Evolutionary conservation across 2,797 vertebrate genomes (phyloP).

Genomic region (Lepilemur ruficaudatus): DNA sequence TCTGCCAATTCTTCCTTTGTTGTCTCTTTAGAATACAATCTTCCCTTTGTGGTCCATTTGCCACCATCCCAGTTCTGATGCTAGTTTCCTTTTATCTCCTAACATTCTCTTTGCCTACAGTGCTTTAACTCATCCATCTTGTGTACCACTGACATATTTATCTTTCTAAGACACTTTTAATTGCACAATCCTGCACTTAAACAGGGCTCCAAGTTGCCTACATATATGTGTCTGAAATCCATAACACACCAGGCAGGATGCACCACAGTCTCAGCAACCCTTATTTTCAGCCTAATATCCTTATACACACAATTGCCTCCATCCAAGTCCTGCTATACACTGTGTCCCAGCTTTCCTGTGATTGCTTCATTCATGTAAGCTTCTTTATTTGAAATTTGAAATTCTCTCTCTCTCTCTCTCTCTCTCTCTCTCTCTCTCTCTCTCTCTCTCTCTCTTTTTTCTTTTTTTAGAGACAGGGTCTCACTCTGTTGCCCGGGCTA

Average conservation of each 20-base stretch:
- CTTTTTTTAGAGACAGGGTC: neutral
- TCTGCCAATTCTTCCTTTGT: neutral
- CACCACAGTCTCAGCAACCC: neutral
- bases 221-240: neutral
- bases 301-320: neutral
- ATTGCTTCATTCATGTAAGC: neutral
- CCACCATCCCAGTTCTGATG: neutral
- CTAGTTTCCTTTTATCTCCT: neutral
- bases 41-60: neutral
- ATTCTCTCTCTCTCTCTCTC: neutral
- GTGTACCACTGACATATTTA: neutral
- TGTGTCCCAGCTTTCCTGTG: neutral
- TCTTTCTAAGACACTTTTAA: neutral
- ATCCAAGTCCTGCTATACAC: neutral
- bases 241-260: neutral
- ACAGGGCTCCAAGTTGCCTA: neutral
- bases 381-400: neutral
- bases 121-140: neutral
- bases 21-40: neutral
- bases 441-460: no score
- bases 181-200: neutral
- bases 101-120: neutral
- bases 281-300: neutral
- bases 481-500: neutral
- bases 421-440: neutral